A percentile compares a stretch with the other conserved stretches of the same genome.
These are phyloP conservation scores for Vollenhovia emeryi DNA, from an alignment of 1,140 invertebrate species.

Conservation along the genomic window DNA sequence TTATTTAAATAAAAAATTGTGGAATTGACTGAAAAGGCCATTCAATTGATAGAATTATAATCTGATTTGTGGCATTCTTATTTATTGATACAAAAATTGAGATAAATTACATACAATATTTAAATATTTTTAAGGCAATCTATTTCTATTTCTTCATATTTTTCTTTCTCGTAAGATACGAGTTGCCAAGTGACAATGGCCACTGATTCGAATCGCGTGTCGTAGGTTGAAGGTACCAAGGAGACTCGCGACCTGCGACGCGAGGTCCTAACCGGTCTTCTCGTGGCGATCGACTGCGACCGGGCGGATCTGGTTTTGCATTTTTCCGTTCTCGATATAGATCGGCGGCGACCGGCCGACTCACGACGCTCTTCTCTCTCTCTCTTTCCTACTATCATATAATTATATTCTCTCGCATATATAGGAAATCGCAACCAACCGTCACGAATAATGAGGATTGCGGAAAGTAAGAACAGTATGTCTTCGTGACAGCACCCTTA, in stretches of 20 bases:
- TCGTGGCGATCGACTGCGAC: constrained; percentile 32
- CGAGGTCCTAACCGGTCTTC: constrained; percentile 43
- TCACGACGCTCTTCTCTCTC: constrained; percentile 33
- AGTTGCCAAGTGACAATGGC: neutral
- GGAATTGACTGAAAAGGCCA: neutral
- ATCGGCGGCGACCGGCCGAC: constrained; percentile 59
- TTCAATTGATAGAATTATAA: neutral
- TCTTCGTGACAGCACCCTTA: neutral
- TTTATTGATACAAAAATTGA: neutral
- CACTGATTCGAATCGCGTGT: constrained; percentile 1
- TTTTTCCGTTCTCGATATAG: constrained; percentile 75
- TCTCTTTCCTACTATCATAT: neutral
- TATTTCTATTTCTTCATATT: neutral
- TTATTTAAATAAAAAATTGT: neutral
- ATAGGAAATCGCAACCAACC: constrained; percentile 7
- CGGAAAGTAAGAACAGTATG: neutral
- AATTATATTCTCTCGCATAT: constrained; percentile 26
- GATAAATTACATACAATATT: neutral
- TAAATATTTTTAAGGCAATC: neutral
- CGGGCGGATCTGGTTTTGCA: constrained; percentile 73
- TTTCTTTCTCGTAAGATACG: neutral
- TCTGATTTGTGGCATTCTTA: neutral
- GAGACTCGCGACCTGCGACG: constrained; percentile 39
- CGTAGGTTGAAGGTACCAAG: constrained; percentile 26
- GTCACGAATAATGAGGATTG: neutral